Evolutionary conservation across 2,113 vertebrate species (phyloP).

Genomic region (Centrocercus urophasianus): DNA sequence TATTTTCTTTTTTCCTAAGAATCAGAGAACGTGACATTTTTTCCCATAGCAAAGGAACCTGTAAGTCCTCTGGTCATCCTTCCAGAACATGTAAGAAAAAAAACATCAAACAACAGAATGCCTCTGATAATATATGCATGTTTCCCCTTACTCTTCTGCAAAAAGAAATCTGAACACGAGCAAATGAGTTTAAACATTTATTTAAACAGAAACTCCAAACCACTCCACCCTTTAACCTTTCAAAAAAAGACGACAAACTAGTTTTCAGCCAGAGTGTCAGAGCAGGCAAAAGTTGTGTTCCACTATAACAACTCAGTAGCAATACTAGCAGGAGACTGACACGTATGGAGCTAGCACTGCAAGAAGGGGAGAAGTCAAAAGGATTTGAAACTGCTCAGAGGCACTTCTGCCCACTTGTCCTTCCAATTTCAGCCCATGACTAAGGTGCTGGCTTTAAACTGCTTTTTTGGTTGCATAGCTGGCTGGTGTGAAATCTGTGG

Average conservation of each 20-base stretch:
- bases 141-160: neutral
- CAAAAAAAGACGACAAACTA: conserved; percentile 75
- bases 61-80: neutral
- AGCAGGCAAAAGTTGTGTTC: conserved; percentile 68
- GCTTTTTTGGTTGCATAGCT: conserved; percentile 76
- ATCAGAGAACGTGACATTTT: neutral
- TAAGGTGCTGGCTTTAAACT: conserved; percentile 70
- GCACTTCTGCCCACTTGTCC: conserved; percentile 58
- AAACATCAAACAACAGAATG: neutral
- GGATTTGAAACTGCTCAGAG: conserved; percentile 66
- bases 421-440: conserved; percentile 34
- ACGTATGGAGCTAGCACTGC: conserved; percentile 59
- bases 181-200: conserved; percentile 77
- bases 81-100: neutral
- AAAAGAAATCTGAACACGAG: neutral
- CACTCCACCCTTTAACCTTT: conserved; percentile 79
- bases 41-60: neutral
- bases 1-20: neutral
- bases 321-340: conserved; percentile 70
- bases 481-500: conserved; percentile 65
- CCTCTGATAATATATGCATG: neutral
- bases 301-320: conserved; percentile 71
- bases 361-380: conserved; percentile 57
- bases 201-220: conserved; percentile 84
- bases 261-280: conserved; percentile 75